Percentiles rank a stretch among this genome's conserved stretches.
Evolutionary conservation across 2,888 invertebrate genomes (phyloP).

Genomic region (Athalia circularis): DNA sequence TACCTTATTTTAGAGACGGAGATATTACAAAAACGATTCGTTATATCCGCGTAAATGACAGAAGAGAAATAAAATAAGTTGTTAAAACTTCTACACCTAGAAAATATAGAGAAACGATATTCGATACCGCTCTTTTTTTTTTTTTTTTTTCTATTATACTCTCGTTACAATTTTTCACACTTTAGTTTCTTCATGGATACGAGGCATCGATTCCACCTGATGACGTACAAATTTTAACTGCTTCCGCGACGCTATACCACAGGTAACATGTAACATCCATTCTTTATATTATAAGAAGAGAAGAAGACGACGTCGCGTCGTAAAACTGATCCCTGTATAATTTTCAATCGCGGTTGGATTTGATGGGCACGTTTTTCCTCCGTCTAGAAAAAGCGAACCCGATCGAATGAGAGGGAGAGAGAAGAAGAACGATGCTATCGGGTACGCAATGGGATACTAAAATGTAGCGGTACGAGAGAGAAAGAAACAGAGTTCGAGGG

Average conservation of each 20-base stretch:
- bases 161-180: too few species aligned
- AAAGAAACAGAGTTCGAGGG: slow-evolving; percentile 51
- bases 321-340: slow-evolving; percentile 74
- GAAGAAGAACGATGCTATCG: background rate
- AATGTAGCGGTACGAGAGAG: background rate
- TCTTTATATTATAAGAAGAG: slow-evolving; percentile 1
- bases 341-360: slow-evolving; percentile 73
- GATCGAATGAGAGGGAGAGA: background rate
- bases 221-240: slow-evolving; percentile 36
- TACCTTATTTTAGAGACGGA: background rate
- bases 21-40: too few species aligned
- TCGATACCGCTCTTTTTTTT: too few species aligned
- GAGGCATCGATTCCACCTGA: background rate
- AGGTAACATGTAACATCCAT: slow-evolving; percentile 16
- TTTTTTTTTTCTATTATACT: too few species aligned
- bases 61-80: too few species aligned
- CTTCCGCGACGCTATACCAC: background rate
- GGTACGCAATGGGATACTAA: background rate
- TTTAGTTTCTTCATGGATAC: background rate
- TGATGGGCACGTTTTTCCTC: slow-evolving; percentile 71
- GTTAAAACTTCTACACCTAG: too few species aligned
- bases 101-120: too few species aligned
- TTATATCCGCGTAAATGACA: too few species aligned
- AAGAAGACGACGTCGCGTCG: slow-evolving; percentile 57
- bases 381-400: slow-evolving; percentile 28